phyloP scores from a whole-genome alignment of 2,797 vertebrate species.

The Pseudochirops cupreus region DNA sequence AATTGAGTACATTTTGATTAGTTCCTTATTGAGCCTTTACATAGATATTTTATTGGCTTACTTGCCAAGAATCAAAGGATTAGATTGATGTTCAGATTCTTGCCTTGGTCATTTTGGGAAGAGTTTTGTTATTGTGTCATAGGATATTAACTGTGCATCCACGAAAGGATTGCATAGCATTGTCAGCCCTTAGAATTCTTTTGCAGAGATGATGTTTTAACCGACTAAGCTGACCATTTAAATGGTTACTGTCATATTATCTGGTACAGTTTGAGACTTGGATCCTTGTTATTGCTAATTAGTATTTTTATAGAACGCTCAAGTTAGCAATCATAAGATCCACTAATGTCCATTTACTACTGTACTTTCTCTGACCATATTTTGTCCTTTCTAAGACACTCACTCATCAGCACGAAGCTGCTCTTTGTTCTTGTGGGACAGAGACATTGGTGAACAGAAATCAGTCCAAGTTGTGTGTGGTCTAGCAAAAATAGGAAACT shows the following conservation, averaged over 20 bases:
- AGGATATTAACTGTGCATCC: slow-evolving; percentile 40
- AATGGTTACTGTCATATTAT: slow-evolving; percentile 39
- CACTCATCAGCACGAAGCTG: not conserved
- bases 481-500: slow-evolving; percentile 25
- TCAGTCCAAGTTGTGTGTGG: slow-evolving; percentile 4
- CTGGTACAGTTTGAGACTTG: slow-evolving; percentile 28
- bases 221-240: slow-evolving; percentile 35
- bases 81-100: slow-evolving; percentile 66
- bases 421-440: slow-evolving; percentile 43
- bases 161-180: slow-evolving; percentile 25
- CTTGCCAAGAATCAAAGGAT: slow-evolving; percentile 65
- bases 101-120: slow-evolving; percentile 63
- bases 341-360: not conserved
- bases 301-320: slow-evolving; percentile 25
- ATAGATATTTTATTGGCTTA: slow-evolving; percentile 60
- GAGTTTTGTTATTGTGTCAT: slow-evolving; percentile 50
- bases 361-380: slow-evolving; percentile 29
- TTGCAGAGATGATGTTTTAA: slow-evolving; percentile 57
- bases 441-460: slow-evolving; percentile 19
- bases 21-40: slow-evolving; percentile 71
- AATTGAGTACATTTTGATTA: slow-evolving; percentile 48
- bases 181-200: slow-evolving; percentile 37
- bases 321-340: slow-evolving; percentile 31
- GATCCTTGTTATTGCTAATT: slow-evolving; percentile 16
- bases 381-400: not conserved